Percentiles rank a stretch among this genome's conserved stretches.
phyloP scores from a whole-genome alignment of 2,797 vertebrate genomes.

The Melanogrammus aeglefinus region DNA sequence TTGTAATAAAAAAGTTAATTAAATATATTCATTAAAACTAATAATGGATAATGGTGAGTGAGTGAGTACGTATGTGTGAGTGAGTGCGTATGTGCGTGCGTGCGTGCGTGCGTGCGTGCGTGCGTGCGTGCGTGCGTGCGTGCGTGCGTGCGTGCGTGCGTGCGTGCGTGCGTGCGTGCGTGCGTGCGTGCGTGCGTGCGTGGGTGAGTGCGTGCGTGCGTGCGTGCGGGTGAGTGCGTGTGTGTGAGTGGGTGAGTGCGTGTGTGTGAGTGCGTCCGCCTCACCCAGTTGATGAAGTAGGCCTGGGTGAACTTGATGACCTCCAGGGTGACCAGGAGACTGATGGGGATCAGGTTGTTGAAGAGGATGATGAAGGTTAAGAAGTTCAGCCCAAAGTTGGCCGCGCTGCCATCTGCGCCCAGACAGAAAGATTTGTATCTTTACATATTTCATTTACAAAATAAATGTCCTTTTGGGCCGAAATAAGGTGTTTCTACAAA shows the following conservation, averaged over 20 bases:
- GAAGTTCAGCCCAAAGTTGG: constrained; percentile 88
- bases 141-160: too few relatives aligned
- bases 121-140: too few relatives aligned
- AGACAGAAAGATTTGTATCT: background rate
- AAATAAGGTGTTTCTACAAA: background rate
- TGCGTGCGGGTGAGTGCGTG: background rate
- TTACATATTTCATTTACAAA: background rate
- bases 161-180: background rate
- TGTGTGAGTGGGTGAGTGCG: background rate
- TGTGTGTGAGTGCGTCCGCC: too few relatives aligned
- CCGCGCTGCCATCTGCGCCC: constrained; percentile 79
- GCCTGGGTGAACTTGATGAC: constrained; percentile 90
- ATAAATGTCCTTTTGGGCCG: background rate
- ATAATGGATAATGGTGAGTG: too few relatives aligned
- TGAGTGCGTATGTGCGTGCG: too few relatives aligned
- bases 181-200: background rate
- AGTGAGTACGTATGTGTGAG: too few relatives aligned
- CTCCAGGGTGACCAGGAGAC: constrained; percentile 86
- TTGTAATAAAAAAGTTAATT: background rate
- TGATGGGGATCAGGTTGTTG: constrained; percentile 92
- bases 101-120: too few relatives aligned
- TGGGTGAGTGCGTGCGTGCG: too few relatives aligned
- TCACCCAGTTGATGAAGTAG: constrained; percentile 92
- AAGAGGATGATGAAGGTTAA: constrained; percentile 92
- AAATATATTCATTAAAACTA: background rate